A percentile compares a stretch with the other conserved stretches of the same genome.
These are phyloP conservation scores for Papilio elwesi DNA, from an alignment of 2,888 invertebrate species.

Conservation along the genomic window DNA sequence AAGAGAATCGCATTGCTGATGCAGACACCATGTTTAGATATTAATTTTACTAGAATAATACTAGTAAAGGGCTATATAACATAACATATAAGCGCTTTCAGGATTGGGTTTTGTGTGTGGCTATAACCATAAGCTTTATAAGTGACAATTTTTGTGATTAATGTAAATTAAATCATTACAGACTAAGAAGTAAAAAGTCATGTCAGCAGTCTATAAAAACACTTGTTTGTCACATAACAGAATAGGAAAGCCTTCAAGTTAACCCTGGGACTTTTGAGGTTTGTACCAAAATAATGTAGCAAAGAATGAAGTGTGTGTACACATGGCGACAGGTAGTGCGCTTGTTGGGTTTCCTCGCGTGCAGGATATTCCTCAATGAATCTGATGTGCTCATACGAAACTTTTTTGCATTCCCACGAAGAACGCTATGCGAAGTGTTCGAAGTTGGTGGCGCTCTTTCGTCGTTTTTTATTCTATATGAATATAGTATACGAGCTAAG, in stretches of 20 bases:
- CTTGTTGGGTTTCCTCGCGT: slow-evolving; percentile 78
- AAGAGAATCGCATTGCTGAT: too few relatives aligned
- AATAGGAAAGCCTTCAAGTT: slow-evolving; percentile 64
- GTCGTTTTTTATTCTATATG: neutral
- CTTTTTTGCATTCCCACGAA: slow-evolving; percentile 79
- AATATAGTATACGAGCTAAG: neutral
- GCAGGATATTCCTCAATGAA: slow-evolving; percentile 81
- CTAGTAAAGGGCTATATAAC: too few relatives aligned
- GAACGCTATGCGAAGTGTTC: slow-evolving; percentile 58
- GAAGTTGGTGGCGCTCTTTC: slow-evolving; percentile 44
- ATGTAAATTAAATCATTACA: too few relatives aligned
- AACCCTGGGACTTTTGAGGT: slow-evolving; percentile 45
- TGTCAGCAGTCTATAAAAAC: neutral
- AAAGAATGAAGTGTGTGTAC: slow-evolving; percentile 49
- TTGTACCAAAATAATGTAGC: slow-evolving; percentile 52
- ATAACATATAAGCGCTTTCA: too few relatives aligned
- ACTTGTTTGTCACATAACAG: slow-evolving; percentile 26
- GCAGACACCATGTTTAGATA: too few relatives aligned
- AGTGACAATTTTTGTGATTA: too few relatives aligned
- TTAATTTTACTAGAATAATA: too few relatives aligned
- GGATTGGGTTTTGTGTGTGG: too few relatives aligned
- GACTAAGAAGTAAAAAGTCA: neutral
- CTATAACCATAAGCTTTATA: too few relatives aligned
- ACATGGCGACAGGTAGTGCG: slow-evolving; percentile 67
- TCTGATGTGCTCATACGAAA: slow-evolving; percentile 60